A percentile compares a stretch with the other conserved stretches of the same genome.
phyloP scores from a whole-genome alignment of 2,797 vertebrate species.

The Mormyrus proboscirostris region DNA sequence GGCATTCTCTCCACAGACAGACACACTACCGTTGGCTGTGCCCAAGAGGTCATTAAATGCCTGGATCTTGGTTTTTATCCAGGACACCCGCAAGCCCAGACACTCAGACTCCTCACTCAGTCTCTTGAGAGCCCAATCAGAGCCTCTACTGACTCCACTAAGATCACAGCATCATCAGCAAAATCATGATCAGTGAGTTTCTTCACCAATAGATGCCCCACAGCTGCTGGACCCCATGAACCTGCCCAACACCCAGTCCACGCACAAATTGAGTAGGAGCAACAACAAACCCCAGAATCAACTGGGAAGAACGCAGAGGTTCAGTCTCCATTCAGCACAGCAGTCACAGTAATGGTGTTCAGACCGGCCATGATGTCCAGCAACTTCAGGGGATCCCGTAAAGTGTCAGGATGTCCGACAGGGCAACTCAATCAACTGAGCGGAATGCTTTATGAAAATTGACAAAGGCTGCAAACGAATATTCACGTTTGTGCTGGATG shows the following conservation, averaged over 20 bases:
- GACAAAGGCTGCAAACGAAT: too few species aligned
- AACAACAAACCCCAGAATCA: too few species aligned
- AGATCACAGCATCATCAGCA: not conserved
- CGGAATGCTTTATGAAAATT: not conserved
- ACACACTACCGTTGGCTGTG: not conserved
- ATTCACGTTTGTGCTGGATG: too few species aligned
- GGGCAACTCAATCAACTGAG: not conserved
- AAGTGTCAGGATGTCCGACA: not conserved
- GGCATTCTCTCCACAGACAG: not conserved
- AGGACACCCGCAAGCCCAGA: not conserved
- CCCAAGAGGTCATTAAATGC: not conserved
- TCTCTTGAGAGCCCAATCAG: not conserved
- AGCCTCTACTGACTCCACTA: not conserved
- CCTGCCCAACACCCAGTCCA: not conserved
- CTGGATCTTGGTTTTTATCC: not conserved
- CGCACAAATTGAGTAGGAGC: not conserved
- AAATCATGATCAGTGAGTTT: not conserved
- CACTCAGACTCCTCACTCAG: not conserved
- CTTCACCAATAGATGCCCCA: not conserved
- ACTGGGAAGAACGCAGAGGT: too few species aligned
- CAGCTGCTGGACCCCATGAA: not conserved
- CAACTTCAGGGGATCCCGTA: not conserved
- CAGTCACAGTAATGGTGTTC: not conserved
- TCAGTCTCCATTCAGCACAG: not conserved
- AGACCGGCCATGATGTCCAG: too few species aligned